Evolutionary conservation across 2,113 vertebrate species (phyloP).

Genomic region (Ochotona curzoniae): DNA sequence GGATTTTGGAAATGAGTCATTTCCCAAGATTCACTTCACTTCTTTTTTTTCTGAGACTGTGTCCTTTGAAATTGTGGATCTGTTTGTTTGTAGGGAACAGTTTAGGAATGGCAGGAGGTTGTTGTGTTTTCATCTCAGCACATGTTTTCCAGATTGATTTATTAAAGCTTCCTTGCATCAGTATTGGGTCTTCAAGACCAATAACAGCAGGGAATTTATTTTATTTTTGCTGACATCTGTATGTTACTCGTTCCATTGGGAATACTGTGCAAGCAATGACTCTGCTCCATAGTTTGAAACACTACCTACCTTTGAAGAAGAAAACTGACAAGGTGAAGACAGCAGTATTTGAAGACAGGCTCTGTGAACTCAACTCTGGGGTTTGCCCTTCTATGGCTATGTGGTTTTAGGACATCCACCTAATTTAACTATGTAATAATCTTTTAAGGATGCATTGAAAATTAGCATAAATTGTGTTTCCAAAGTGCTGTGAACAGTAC

Average conservation of each 20-base stretch:
- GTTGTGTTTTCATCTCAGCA: neutral
- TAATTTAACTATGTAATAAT: neutral
- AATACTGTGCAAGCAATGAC: neutral
- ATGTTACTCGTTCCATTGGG: neutral
- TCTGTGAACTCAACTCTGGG: neutral
- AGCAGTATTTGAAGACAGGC: neutral
- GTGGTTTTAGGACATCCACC: neutral
- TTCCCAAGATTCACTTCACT: neutral
- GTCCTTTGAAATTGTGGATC: neutral
- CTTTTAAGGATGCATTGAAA: neutral
- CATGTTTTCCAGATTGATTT: neutral
- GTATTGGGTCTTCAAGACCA: neutral
- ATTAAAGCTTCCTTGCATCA: neutral
- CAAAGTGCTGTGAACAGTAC: neutral
- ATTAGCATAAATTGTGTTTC: slow-evolving; percentile 14
- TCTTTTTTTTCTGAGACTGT: neutral
- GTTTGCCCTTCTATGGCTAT: neutral
- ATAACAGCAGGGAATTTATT: neutral
- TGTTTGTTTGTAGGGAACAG: neutral
- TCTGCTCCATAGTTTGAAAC: neutral
- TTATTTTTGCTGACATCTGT: neutral
- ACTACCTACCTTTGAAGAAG: neutral
- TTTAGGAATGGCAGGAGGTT: neutral
- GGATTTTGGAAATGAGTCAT: neutral
- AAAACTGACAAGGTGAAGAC: neutral